phyloP scores from a whole-genome alignment of 2,113 vertebrate species.

The Pithys albifrons region DNA sequence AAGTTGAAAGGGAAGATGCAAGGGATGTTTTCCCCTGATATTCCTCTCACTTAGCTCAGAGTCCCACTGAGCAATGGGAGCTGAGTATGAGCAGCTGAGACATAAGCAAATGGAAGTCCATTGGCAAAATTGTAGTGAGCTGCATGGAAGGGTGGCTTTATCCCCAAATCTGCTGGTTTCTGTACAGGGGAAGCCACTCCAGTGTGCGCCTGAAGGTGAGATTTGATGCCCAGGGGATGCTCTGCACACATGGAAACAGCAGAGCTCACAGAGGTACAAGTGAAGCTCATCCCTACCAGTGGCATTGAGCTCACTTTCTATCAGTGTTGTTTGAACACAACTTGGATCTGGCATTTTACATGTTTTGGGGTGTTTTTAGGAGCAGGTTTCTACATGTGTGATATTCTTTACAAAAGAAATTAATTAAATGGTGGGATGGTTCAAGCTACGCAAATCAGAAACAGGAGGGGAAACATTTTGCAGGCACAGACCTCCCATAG shows the following conservation, averaged over 20 bases:
- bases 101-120: slow-evolving; percentile 45
- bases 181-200: background rate
- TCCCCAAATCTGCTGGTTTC: background rate
- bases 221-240: background rate
- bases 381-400: slow-evolving; percentile 51
- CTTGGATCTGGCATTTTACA: background rate
- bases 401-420: slow-evolving; percentile 65
- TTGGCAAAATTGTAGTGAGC: slow-evolving; percentile 53
- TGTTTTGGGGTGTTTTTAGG: background rate
- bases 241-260: background rate
- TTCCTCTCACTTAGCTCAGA: slow-evolving; percentile 63
- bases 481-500: slow-evolving; percentile 43
- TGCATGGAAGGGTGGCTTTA: background rate
- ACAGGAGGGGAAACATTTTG: slow-evolving; percentile 61
- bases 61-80: slow-evolving; percentile 31
- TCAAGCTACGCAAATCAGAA: slow-evolving; percentile 67
- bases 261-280: background rate
- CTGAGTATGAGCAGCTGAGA: background rate
- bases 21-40: slow-evolving; percentile 59
- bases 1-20: slow-evolving; percentile 69
- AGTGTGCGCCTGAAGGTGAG: background rate
- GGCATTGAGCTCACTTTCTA: background rate
- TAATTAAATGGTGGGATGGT: slow-evolving; percentile 53
- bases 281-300: background rate
- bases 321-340: background rate